Conservation (phyloP, 92 coral and sea anemone species). For the Metridium senile region DNA sequence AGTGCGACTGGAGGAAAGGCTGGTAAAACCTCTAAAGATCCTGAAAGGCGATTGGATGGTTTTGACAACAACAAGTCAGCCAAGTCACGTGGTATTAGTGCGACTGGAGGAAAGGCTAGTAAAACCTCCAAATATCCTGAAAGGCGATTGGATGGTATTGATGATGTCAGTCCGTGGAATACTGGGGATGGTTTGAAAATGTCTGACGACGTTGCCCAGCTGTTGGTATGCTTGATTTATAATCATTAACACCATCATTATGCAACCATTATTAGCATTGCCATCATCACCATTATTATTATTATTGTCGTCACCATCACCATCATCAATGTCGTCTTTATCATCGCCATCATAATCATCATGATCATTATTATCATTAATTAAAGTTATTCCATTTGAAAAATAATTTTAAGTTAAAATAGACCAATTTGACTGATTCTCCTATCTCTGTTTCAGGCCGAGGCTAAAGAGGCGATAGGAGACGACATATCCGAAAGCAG, state of each 20-base stretch:
- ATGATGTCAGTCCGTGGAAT: constrained; percentile 70
- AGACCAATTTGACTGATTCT: too few relatives aligned
- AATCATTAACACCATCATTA: background rate
- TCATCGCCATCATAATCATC: background rate
- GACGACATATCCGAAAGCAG: constrained; percentile 93
- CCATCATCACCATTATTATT: background rate
- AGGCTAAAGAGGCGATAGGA: constrained; percentile 94
- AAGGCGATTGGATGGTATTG: constrained; percentile 33
- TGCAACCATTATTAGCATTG: background rate
- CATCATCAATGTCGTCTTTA: background rate
- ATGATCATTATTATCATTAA: background rate
- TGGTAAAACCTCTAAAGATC: constrained; percentile 16
- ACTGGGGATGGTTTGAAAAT: constrained; percentile 67
- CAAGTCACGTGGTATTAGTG: background rate
- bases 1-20: background rate
- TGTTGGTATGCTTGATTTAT: constrained; percentile 88
- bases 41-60: constrained; percentile 27
- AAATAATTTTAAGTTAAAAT: too few relatives aligned
- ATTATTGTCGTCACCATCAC: background rate
- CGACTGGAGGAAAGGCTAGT: background rate
- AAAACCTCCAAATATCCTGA: constrained; percentile 12
- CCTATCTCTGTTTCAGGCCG: constrained; percentile 65
- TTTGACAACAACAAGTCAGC: constrained; percentile 18
- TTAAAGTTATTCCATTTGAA: background rate
- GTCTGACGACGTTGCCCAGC: constrained; percentile 96